Base-by-base conservation (phyloP, 2,113 vertebrate species). In the Neodon shergylaensis region DNA sequence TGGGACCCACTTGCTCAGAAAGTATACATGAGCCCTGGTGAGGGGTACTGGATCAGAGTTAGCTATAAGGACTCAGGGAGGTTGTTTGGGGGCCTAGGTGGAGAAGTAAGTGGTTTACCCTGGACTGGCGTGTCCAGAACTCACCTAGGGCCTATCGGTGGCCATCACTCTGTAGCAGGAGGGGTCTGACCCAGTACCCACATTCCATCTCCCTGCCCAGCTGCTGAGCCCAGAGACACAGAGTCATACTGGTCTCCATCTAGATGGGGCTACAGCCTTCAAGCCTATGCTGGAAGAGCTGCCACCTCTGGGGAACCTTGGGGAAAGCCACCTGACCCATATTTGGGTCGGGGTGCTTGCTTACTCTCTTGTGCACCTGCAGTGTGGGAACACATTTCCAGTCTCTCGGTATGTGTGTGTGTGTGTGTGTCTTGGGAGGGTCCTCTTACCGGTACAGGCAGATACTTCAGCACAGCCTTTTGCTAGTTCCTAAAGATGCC, bases 21-120 rank as follows among this genome's bases (percentile, higher is more conserved):
- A 54, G 78, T 5, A 31, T 49, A 36, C 24, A 0, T 4, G 26
- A 47, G 31, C 42, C 63, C 36, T 1, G 0, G 21, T 3, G 22
- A 19, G 8, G 26, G 2, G 2, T 12, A 16, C 0, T 16, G 36
- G 26, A 61, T 10, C 3, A 19, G 49, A 42, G 58, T 7, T 76
- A 26, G 24, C 70, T 58, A 8, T 39, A 17, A 87, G 13, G 36
- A 42, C 49, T n/a, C 21, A 9, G 21, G 33, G 4, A 70, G 26
- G 66, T 13, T 5, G 36, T 52, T 42, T 28, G 58, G 9, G 49
- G 14, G 21, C 22, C 44, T 47, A 26, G 58, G 73, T n/a, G 5
- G 42, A 78, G 58, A 65, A 47, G 39, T 72, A 63, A 39, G 31
- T 33, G 4, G 73, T 73, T 74, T 54, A 74, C 70, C 31, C 26